These are phyloP conservation scores for Drosophila punjabiensis DNA, from an alignment of 1,140 invertebrate species.

Conservation along the genomic window DNA sequence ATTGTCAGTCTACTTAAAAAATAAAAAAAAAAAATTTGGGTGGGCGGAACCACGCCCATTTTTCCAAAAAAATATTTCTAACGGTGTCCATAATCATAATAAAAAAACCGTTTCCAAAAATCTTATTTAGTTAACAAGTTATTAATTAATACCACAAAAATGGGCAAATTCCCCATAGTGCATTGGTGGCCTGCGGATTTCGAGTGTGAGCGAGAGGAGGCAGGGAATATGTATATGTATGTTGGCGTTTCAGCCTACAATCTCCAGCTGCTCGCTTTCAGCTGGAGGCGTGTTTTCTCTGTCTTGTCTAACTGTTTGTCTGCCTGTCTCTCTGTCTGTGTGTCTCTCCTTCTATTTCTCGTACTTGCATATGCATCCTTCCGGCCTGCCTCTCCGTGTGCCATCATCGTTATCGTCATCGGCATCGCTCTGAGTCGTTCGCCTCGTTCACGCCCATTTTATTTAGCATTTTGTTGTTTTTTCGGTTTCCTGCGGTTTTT, in stretches of 20 bases:
- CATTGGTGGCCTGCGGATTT: slow-evolving; percentile 58
- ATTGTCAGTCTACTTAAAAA: too few species aligned
- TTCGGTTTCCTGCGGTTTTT: slow-evolving; percentile 79
- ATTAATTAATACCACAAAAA: too few species aligned
- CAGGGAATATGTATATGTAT: slow-evolving; percentile 4
- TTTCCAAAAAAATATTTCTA: too few species aligned
- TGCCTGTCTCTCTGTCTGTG: neutral
- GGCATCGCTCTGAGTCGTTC: slow-evolving; percentile 27
- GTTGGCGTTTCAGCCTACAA: slow-evolving; percentile 35
- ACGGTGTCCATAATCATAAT: too few species aligned
- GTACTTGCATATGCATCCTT: slow-evolving; percentile 59
- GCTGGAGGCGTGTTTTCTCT: slow-evolving; percentile 21
- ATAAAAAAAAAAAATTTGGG: too few species aligned
- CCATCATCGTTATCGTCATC: slow-evolving; percentile 41
- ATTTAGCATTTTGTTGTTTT: slow-evolving; percentile 79
- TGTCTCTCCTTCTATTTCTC: slow-evolving; percentile 41
- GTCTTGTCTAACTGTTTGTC: slow-evolving; percentile 11
- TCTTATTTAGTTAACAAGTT: too few species aligned
- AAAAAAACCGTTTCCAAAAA: too few species aligned
- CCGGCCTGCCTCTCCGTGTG: neutral
- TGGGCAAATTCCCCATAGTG: too few species aligned
- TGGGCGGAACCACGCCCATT: too few species aligned
- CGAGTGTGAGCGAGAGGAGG: neutral
- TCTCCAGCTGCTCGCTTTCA: slow-evolving; percentile 32
- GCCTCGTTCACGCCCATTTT: slow-evolving; percentile 64